A percentile compares a stretch with the other conserved stretches of the same genome.
Conservation (phyloP, 2,888 invertebrate genomes). For the Catonia carolina region DNA sequence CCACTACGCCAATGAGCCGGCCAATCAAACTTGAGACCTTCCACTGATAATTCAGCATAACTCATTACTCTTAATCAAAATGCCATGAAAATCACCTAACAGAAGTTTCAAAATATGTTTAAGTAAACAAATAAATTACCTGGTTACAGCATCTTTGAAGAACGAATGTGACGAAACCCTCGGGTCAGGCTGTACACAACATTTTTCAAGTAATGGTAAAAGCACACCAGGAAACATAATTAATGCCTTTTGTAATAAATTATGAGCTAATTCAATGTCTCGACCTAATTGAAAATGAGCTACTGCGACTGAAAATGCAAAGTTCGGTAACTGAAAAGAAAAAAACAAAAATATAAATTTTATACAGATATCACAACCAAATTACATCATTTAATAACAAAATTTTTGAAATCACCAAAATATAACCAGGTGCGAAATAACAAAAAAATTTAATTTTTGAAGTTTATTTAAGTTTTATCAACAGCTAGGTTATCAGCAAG, state of each 20-base stretch:
- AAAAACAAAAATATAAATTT: slow-evolving; percentile 51
- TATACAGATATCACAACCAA: slow-evolving; percentile 52
- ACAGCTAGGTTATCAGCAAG: no score
- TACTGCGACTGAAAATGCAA: slow-evolving; percentile 73
- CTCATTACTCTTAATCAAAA: no score
- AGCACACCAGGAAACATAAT: slow-evolving; percentile 76
- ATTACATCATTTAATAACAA: slow-evolving; percentile 43
- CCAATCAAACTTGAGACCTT: no score
- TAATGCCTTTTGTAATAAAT: slow-evolving; percentile 65
- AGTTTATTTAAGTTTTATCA: no score
- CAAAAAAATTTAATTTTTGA: no score
- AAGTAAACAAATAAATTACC: slow-evolving; percentile 38
- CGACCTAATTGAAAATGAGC: slow-evolving; percentile 57
- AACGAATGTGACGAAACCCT: slow-evolving; percentile 51
- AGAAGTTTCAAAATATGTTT: no score
- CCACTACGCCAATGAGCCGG: no score
- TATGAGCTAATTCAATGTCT: slow-evolving; percentile 47
- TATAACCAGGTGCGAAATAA: neutral
- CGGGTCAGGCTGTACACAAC: slow-evolving; percentile 63
- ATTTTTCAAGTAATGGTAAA: slow-evolving; percentile 64
- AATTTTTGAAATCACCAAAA: slow-evolving; percentile 41
- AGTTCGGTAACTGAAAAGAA: slow-evolving; percentile 75
- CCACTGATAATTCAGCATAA: no score
- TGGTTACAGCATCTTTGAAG: slow-evolving; percentile 43
- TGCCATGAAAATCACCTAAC: no score